These are phyloP conservation scores for Astyanax mexicanus DNA, from an alignment of 2,797 vertebrate genomes.

Conservation along the genomic window DNA sequence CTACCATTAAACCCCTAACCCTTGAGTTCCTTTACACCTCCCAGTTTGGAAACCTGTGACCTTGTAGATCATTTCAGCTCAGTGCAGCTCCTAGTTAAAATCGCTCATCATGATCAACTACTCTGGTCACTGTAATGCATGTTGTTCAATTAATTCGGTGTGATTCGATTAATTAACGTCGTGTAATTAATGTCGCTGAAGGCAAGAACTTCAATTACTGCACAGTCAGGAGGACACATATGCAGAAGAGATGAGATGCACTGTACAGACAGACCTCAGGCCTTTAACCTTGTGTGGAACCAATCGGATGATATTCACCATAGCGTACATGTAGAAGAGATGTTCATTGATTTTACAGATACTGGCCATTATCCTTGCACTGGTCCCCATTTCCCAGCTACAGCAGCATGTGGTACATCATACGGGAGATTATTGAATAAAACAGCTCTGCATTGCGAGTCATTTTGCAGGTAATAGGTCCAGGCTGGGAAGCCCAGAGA, in stretches of 20 bases:
- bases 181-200: not conserved
- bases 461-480: constrained; percentile 63
- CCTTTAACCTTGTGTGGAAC: constrained; percentile 10
- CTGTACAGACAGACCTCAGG: not conserved
- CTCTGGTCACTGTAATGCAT: not conserved
- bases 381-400: constrained; percentile 3
- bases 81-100: not conserved
- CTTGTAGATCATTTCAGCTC: not conserved
- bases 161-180: not conserved
- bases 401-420: not conserved
- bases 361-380: not conserved
- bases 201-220: constrained; percentile 2
- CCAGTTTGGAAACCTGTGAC: no score
- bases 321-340: not conserved
- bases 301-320: not conserved
- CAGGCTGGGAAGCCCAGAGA: constrained; percentile 9
- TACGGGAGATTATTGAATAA: constrained; percentile 6
- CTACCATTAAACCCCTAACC: no score
- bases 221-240: not conserved
- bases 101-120: not conserved
- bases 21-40: no score
- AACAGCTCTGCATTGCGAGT: constrained; percentile 37
- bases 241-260: not conserved
- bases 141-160: not conserved
- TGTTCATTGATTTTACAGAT: not conserved